Evolutionary conservation across 1,140 invertebrate species (phyloP).

Genomic region (Scaptomyza graminum): DNA sequence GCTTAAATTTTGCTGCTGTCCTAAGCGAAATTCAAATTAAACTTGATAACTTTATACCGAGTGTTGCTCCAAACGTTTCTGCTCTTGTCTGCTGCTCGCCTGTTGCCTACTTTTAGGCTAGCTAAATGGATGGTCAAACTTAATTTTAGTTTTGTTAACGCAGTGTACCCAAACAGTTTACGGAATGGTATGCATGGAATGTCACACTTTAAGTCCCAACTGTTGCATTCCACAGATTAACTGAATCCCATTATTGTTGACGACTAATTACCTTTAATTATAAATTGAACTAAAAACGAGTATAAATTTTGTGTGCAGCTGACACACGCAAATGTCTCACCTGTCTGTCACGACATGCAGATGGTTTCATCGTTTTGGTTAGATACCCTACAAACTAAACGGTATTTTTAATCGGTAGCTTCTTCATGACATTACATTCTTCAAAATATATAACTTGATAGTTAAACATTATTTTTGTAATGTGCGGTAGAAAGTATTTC

Average conservation of each 20-base stretch:
- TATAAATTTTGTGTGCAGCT: constrained; percentile 37
- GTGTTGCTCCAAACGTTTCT: background rate
- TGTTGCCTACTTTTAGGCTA: constrained; percentile 40
- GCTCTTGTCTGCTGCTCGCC: background rate
- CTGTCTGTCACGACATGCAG: no score
- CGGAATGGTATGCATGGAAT: constrained; percentile 22
- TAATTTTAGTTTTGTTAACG: constrained; percentile 61
- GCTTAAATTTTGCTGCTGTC: constrained; percentile 40
- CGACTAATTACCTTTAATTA: constrained; percentile 71
- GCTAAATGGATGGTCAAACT: constrained; percentile 51
- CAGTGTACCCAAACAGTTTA: constrained; percentile 34
- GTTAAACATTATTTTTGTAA: no score
- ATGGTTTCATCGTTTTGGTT: constrained; percentile 42
- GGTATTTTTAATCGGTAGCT: no score
- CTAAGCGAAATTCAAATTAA: constrained; percentile 65
- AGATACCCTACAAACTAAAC: background rate
- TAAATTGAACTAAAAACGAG: constrained; percentile 34
- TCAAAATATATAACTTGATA: no score
- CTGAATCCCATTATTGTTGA: constrained; percentile 12
- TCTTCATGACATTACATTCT: no score
- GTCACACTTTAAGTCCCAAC: constrained; percentile 39
- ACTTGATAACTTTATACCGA: constrained; percentile 43
- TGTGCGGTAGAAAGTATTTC: no score
- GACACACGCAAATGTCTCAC: constrained; percentile 22
- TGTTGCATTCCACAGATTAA: constrained; percentile 52